Evolutionary conservation across 2,113 vertebrate species (phyloP).

Genomic region (Oceanodroma tethys): DNA sequence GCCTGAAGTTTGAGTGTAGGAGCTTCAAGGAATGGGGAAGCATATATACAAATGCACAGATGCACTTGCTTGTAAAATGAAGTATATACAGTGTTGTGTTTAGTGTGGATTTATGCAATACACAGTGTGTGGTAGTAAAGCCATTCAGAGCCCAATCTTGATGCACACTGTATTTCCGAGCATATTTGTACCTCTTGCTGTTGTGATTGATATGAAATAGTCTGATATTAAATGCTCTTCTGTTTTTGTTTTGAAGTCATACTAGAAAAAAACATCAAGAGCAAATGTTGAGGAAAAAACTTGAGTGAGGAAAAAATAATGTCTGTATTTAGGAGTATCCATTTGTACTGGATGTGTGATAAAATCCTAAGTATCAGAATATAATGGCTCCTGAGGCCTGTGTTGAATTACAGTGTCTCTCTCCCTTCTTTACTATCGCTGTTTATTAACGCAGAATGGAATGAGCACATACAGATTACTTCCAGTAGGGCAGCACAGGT

Average conservation of each 20-base stretch:
- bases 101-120: slow-evolving; percentile 4
- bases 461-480: neutral
- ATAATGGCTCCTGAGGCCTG: neutral
- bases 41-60: neutral
- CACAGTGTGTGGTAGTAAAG: neutral
- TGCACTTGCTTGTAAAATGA: neutral
- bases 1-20: slow-evolving; percentile 31
- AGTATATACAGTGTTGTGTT: neutral
- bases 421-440: neutral
- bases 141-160: neutral
- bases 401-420: neutral
- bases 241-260: neutral
- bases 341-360: neutral
- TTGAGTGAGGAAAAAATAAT: neutral
- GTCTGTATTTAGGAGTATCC: neutral
- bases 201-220: neutral
- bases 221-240: neutral
- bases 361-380: neutral
- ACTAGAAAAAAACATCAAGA: neutral
- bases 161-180: neutral
- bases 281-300: neutral
- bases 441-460: neutral
- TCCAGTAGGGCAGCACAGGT: neutral
- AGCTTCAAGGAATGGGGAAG: neutral
- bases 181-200: neutral